phyloP scores from a whole-genome alignment of 2,888 invertebrate genomes.

The Tipula lateralis region DNA sequence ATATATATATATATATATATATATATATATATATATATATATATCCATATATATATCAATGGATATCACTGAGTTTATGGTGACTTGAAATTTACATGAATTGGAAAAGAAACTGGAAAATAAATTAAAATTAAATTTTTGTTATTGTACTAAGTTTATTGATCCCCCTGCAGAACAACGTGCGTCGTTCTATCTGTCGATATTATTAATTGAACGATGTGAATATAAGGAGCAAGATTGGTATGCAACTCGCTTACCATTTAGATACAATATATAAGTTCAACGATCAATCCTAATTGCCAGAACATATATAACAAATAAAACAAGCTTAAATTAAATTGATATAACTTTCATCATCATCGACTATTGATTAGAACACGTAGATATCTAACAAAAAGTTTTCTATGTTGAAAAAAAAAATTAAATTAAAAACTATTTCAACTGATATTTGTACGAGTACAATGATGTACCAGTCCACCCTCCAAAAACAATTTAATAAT shows the following conservation, averaged over 20 bases:
- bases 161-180: neutral
- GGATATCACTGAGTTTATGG: neutral
- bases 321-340: neutral
- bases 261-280: neutral
- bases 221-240: neutral
- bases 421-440: neutral
- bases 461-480: neutral
- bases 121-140: neutral
- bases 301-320: neutral
- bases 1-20: neutral
- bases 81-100: slow-evolving; percentile 9
- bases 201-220: neutral
- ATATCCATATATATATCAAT: neutral
- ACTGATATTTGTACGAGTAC: neutral
- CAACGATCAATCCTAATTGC: slow-evolving; percentile 1
- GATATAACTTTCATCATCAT: slow-evolving; percentile 11
- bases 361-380: slow-evolving; percentile 1
- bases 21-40: neutral
- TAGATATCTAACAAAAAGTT: neutral
- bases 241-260: neutral
- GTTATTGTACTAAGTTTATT: neutral
- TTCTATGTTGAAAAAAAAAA: neutral
- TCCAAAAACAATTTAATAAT: neutral
- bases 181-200: too few relatives aligned
- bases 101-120: neutral